Base-by-base conservation (phyloP, 2,113 vertebrate species). In the Actenoides lindsayi region DNA sequence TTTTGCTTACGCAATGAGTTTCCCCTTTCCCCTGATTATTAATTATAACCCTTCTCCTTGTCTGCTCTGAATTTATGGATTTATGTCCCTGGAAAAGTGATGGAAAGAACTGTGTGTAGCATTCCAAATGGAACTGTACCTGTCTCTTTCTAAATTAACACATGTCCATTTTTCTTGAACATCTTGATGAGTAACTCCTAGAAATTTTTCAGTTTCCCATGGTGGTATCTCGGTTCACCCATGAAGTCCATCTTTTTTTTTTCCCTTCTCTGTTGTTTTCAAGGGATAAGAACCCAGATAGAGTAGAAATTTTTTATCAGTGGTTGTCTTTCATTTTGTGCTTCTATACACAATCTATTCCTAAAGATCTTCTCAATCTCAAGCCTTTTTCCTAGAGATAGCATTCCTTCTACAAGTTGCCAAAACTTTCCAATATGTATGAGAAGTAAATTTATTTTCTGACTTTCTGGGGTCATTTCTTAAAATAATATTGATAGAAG, bases 21-120 rank as follows among this genome's bases (percentile, higher is more conserved):
- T 88, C 24, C 23, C 8, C 41, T 14, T 82, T 82, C 44, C 35
- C n/a, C 10, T 0, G 0, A 27, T 21, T 4, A 42, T 75, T 87
- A 87, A 87, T 60, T 75, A 42, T 35, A 85, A 84, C 3, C 5
- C 4, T 42, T 65, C 46, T 70, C 46, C 56, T 83, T 0, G 0
- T 31, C 77, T 78, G 37, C 51, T 89, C 68, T 82, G 57, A 44
- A 41, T 41, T 41, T 54, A 75, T 16, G 60, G 39, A 87, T 78
- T 39, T 59, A 56, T 27, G 6, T 35, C 25, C 16, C 42, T 50
- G 17, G 19, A 91, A 62, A 27, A 33, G 17, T 5, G 18, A 87
- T 75, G 39, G 31, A 31, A 74, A 91, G 62, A 87, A 60, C 23
- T 1, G 3, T 11, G 68, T 28, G 37, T 5, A 77, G 41, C 35